These are phyloP conservation scores for Cabera pusaria DNA, from an alignment of 2,888 invertebrate genomes.

Conservation along the genomic window DNA sequence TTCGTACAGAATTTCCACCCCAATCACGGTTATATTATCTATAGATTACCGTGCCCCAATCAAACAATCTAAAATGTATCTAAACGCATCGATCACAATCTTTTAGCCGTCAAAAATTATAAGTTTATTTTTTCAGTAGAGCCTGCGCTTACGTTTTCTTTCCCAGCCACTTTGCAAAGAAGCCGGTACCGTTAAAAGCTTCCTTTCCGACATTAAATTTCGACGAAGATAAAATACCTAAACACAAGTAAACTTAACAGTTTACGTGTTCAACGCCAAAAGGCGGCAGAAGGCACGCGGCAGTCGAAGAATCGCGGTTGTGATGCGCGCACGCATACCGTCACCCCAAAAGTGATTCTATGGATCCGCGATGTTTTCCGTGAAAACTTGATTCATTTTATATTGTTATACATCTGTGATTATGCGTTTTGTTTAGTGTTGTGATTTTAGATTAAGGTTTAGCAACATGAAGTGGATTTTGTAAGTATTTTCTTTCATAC, in stretches of 20 bases:
- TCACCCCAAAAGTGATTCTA: constrained; percentile 2
- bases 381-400: constrained; percentile 25
- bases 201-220: constrained; percentile 2
- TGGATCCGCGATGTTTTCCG: constrained; percentile 27
- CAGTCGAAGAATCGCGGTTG: constrained; percentile 23
- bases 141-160: too few species aligned
- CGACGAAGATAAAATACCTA: constrained; percentile 1
- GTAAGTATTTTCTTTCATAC: constrained; percentile 34
- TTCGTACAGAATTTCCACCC: too few species aligned
- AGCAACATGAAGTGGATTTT: constrained; percentile 35
- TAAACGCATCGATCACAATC: too few species aligned
- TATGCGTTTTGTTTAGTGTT: constrained; percentile 30
- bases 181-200: too few species aligned
- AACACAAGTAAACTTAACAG: constrained; percentile 4
- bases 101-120: too few species aligned
- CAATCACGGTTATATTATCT: too few species aligned
- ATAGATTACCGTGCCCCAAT: too few species aligned
- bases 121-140: too few species aligned
- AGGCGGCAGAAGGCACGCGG: constrained; percentile 12
- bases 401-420: constrained; percentile 29
- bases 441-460: constrained; percentile 29
- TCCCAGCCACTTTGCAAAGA: too few species aligned
- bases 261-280: constrained; percentile 3
- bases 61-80: too few species aligned
- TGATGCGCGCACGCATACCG: constrained; percentile 32